Evolutionary conservation across 2,888 invertebrate species (phyloP), one percentile per base, ranked within the genome.

Genomic region (Drosophila differens): DNA sequence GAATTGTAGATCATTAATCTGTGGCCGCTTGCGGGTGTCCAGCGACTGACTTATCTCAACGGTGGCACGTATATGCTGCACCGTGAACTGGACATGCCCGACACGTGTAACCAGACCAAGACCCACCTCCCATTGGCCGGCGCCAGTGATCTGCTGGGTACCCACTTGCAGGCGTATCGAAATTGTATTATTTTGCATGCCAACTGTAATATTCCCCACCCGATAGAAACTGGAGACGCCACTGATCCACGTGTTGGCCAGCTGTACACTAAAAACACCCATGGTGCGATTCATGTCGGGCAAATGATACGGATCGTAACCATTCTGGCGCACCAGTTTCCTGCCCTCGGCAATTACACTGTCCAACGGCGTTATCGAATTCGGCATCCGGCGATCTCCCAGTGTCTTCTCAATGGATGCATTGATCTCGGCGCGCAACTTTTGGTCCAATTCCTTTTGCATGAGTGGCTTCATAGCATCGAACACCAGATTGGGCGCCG

Each of bases 401-500:
- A 96, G 95, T 19, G 97, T 91, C 82, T 96, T 95, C 25, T 95
- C 95, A 33, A 97, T 94, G 91, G 97, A 95, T 19, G 95, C 94
- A 91, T 98, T 97, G 1, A 98, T 95, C 91, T 96, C 96, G 2
- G 94, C 94, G 79, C 97, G 95, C 1, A 97, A 94, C 91, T 96
- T 96, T 0, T 95, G 95, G 89, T 97, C 97, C 0, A 97, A 96
- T 93, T 97, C 96, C 78, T 95, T 95, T 32, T 98, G 93, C 77
- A 98, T 95, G 81, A 96, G 96, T 0, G 97, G 97, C 91, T 98
- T 98, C 86, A 98, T 96, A 14, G 97, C 96, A 91, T 97, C 97
- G 85, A 98, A 98, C 3, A 98, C 95, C 75, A 97, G 95, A 19
- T 95, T 95, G 0, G 97, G 97, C 0, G 97, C 95, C 0, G 97